Conservation (phyloP, 1,140 invertebrate genomes). For the Nasonia longicornis region DNA sequence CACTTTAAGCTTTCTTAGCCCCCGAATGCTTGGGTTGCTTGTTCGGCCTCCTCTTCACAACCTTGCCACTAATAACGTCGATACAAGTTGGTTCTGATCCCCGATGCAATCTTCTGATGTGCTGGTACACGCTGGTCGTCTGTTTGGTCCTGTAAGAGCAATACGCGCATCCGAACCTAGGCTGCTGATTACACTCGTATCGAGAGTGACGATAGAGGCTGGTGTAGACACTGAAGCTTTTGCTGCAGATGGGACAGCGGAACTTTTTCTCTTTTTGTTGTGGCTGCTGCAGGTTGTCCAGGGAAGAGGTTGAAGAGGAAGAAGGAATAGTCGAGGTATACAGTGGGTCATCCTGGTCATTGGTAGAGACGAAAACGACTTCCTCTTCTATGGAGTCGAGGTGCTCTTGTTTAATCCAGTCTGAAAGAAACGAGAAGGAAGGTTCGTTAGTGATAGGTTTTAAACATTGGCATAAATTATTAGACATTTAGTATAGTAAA, state of each 20-base stretch:
- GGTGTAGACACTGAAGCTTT: slow-evolving; percentile 35
- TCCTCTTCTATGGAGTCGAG: background rate
- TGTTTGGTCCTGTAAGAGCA: slow-evolving; percentile 35
- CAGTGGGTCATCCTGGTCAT: background rate
- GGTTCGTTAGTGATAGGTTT: slow-evolving; percentile 6
- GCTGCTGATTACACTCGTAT: slow-evolving; percentile 35
- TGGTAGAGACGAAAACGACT: background rate
- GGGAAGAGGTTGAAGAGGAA: background rate
- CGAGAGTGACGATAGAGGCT: slow-evolving; percentile 38
- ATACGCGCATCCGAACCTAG: slow-evolving; percentile 33
- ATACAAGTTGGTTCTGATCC: slow-evolving; percentile 28
- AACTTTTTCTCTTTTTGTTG: slow-evolving; percentile 31
- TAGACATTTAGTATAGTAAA: background rate
- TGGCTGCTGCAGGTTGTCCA: background rate
- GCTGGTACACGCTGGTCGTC: slow-evolving; percentile 35
- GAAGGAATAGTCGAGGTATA: background rate
- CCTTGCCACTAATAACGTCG: slow-evolving; percentile 22
- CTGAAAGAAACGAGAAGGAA: slow-evolving; percentile 28
- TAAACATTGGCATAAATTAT: background rate
- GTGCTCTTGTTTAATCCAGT: slow-evolving; percentile 4
- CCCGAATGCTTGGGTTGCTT: background rate
- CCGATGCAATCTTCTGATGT: slow-evolving; percentile 22
- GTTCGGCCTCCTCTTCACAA: slow-evolving; percentile 8
- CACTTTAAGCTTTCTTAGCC: background rate
- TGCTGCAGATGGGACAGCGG: slow-evolving; percentile 19